Conservation (phyloP, 2,113 vertebrate genomes). For the Seriola quinqueradiata region DNA sequence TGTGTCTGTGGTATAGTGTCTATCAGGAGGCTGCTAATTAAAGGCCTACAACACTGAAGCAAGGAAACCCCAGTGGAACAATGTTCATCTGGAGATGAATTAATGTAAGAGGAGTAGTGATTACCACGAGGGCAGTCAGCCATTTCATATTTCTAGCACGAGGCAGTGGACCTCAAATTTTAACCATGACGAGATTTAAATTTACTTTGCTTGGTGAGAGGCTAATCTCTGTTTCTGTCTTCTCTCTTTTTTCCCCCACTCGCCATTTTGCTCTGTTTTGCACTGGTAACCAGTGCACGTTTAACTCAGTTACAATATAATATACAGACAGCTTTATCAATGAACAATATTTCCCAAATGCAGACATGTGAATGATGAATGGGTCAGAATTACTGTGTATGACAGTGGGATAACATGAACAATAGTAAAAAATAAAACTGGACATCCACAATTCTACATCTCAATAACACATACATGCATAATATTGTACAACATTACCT, state of each 20-base stretch:
- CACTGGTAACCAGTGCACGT: conserved; percentile 17
- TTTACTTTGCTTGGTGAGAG: conserved; percentile 37
- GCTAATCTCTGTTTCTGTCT: conserved; percentile 5
- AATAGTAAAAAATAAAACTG: background rate
- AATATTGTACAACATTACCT: background rate
- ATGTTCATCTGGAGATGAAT: conserved; percentile 73
- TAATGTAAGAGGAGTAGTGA: conserved; percentile 71
- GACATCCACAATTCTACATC: background rate
- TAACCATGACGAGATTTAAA: conserved; percentile 62
- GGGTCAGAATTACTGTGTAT: background rate
- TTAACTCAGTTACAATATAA: conserved; percentile 38
- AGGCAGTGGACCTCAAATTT: conserved; percentile 56
- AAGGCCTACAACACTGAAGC: conserved; percentile 60
- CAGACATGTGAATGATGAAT: conserved; percentile 2
- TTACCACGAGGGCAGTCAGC: conserved; percentile 65
- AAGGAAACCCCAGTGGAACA: conserved; percentile 61
- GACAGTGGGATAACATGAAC: background rate
- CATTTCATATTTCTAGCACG: conserved; percentile 63
- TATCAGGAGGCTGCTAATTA: conserved; percentile 70
- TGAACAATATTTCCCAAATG: conserved; percentile 13
- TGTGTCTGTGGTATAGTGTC: conserved; percentile 36
- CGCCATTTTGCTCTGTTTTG: background rate
- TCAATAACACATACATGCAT: background rate
- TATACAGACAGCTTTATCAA: conserved; percentile 2
- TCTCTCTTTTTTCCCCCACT: background rate